These are phyloP conservation scores for Panthera tigris DNA, from an alignment of 2,113 vertebrate species.

Conservation along the genomic window DNA sequence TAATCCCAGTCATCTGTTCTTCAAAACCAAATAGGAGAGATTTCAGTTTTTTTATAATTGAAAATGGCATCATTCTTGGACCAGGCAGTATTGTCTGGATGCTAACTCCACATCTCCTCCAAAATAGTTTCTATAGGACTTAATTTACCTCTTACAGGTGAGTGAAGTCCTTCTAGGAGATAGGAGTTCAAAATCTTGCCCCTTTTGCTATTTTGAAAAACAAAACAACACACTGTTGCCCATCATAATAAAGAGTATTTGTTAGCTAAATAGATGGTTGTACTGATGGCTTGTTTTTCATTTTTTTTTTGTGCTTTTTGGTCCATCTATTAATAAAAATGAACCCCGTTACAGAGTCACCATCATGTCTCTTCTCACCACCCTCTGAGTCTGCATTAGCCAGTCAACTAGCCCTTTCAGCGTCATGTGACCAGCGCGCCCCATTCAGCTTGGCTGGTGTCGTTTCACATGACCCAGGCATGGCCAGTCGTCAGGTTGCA, in stretches of 20 bases:
- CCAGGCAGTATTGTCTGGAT: constrained; percentile 81
- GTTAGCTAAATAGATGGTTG: constrained; percentile 91
- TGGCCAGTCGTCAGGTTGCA: constrained; percentile 99
- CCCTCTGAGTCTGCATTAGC: constrained; percentile 99
- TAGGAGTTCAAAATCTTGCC: constrained; percentile 84
- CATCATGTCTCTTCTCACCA: constrained; percentile 99
- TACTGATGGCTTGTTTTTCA: constrained; percentile 96
- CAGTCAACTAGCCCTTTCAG: constrained; percentile 99
- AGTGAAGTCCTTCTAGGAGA: constrained; percentile 84
- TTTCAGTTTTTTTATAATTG: constrained; percentile 81
- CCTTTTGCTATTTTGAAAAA: constrained; percentile 84
- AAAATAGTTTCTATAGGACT: constrained; percentile 85
- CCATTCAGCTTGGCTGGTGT: constrained; percentile 99
- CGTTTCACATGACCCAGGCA: constrained; percentile 99
- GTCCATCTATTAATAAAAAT: constrained; percentile 99
- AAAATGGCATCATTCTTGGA: constrained; percentile 80
- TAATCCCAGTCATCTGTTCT: constrained; percentile 79
- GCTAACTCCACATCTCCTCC: constrained; percentile 81
- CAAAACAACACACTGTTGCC: constrained; percentile 83
- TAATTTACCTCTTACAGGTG: constrained; percentile 86
- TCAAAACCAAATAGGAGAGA: constrained; percentile 80
- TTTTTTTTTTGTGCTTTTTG: constrained; percentile 96
- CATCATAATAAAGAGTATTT: constrained; percentile 87
- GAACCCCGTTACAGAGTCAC: constrained; percentile 99
- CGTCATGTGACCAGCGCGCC: constrained; percentile 99